Conservation (phyloP, 2,888 invertebrate species). For the Alentia gelatinosa region DNA sequence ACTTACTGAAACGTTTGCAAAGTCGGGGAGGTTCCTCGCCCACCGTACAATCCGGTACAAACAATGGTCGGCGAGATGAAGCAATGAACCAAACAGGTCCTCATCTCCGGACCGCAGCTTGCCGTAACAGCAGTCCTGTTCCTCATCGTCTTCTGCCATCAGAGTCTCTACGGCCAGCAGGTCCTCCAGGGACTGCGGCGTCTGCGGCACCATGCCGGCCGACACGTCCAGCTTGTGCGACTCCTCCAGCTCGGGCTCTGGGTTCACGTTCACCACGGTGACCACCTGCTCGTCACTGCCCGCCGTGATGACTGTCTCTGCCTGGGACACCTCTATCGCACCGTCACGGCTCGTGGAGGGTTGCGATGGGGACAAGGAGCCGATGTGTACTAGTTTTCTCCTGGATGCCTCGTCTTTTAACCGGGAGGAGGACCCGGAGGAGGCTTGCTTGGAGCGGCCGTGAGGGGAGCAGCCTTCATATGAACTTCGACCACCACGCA, state of each 20-base stretch:
- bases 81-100: constrained; percentile 71
- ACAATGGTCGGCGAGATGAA: constrained; percentile 90
- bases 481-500: constrained; percentile 96
- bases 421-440: not conserved
- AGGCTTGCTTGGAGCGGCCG: constrained; percentile 7
- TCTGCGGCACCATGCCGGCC: constrained; percentile 50
- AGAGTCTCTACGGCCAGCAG: constrained; percentile 78
- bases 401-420: not conserved
- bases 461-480: constrained; percentile 82
- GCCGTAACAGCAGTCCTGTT: constrained; percentile 68
- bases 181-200: constrained; percentile 75
- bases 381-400: not conserved
- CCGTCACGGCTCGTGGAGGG: not conserved
- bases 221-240: not conserved
- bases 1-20: constrained; percentile 88
- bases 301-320: constrained; percentile 25
- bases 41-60: constrained; percentile 98
- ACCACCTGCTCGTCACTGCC: not conserved
- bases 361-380: not conserved
- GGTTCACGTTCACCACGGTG: constrained; percentile 21
- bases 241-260: not conserved
- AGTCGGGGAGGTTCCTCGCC: constrained; percentile 97
- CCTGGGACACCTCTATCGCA: not conserved
- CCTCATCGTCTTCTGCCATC: constrained; percentile 75
- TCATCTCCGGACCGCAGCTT: constrained; percentile 67